Conservation (phyloP, 2,113 vertebrate species). For the Carettochelys insculpta region DNA sequence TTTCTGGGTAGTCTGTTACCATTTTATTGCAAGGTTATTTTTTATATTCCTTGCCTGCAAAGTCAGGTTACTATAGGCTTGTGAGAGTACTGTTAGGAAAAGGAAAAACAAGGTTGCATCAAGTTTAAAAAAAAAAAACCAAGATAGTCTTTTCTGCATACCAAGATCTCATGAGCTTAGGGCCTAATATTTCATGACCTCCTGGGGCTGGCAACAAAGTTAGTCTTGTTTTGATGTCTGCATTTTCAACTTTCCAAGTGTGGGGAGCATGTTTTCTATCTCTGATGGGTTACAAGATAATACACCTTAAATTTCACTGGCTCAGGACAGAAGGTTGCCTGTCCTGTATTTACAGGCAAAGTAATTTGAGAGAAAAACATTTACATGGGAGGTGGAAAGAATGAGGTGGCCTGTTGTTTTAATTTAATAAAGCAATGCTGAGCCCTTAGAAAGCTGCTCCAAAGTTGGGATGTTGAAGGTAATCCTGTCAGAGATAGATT, state of each 20-base stretch:
- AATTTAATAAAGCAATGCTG: not conserved
- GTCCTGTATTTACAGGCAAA: not conserved
- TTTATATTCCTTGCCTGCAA: not conserved
- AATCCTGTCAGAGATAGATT: not conserved
- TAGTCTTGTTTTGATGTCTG: not conserved
- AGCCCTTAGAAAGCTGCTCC: slow-evolving; percentile 3
- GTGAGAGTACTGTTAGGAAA: not conserved
- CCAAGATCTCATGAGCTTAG: rapidly evolving
- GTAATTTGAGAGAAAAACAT: not conserved
- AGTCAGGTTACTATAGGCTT: not conserved
- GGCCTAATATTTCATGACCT: rapidly evolving
- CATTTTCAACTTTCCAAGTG: not conserved
- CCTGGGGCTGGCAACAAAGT: not conserved
- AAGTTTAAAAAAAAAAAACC: not conserved
- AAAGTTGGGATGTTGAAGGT: not conserved
- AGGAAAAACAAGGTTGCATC: not conserved
- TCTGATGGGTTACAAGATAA: not conserved
- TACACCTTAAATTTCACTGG: rapidly evolving
- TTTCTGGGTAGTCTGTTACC: not conserved
- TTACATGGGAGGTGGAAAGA: not conserved
- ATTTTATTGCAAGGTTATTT: not conserved
- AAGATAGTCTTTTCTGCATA: not conserved
- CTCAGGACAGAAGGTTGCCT: not conserved
- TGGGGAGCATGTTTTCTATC: not conserved
- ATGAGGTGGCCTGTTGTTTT: not conserved